Evolutionary conservation across 2,113 vertebrate species (phyloP).

Genomic region (Stegastes partitus): DNA sequence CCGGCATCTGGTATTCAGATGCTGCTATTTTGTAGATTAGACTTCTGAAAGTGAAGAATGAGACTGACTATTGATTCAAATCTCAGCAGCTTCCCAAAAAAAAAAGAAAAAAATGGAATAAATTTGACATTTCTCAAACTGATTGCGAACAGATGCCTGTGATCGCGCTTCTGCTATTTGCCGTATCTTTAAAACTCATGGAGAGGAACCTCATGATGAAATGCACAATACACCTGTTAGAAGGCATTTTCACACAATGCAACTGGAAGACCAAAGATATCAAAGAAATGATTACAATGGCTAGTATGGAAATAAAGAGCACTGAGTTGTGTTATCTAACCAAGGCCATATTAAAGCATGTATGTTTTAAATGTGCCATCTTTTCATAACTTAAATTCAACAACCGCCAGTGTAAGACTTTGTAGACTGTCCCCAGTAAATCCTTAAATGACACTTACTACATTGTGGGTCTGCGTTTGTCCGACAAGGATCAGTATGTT

Average conservation of each 20-base stretch:
- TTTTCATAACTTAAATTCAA: not conserved
- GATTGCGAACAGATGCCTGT: not conserved
- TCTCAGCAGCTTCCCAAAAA: not conserved
- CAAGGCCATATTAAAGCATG: not conserved
- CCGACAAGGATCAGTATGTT: conserved; percentile 98
- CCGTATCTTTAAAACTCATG: not conserved
- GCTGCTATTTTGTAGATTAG: not conserved
- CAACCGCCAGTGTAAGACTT: not conserved
- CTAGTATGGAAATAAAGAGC: not conserved
- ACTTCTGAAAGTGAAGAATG: not conserved
- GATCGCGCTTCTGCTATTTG: not conserved
- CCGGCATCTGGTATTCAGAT: conserved; percentile 30
- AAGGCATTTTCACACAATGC: not conserved
- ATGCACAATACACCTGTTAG: not conserved
- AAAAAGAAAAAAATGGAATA: not conserved
- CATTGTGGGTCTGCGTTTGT: conserved; percentile 98
- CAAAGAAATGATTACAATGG: not conserved
- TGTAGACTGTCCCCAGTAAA: conserved; percentile 13
- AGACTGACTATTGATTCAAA: conserved; percentile 19
- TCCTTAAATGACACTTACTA: conserved; percentile 84
- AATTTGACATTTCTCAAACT: not conserved
- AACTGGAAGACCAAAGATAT: not conserved
- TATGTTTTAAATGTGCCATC: conserved; percentile 1
- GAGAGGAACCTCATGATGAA: not conserved
- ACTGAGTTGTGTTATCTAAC: not conserved